A percentile compares a stretch with the other conserved stretches of the same genome.
phyloP scores from a whole-genome alignment of 2,113 vertebrate genomes.

The Albula goreensis region DNA sequence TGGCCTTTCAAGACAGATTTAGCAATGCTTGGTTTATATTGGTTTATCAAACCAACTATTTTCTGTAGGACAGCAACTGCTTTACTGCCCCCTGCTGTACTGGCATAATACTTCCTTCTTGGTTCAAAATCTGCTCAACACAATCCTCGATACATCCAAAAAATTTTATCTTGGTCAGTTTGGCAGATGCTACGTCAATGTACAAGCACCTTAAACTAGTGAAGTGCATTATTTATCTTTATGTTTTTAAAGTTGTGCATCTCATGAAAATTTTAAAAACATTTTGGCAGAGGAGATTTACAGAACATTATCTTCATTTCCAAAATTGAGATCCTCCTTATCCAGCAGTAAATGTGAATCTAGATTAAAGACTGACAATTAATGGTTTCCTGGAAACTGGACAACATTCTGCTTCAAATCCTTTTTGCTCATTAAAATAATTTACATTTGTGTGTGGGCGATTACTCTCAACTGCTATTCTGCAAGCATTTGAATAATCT shows the following conservation, averaged over 20 bases:
- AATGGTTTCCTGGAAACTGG: neutral
- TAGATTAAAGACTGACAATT: neutral
- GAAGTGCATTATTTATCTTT: too few species aligned
- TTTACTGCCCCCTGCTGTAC: neutral
- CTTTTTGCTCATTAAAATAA: neutral
- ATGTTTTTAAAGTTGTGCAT: neutral
- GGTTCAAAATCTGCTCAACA: neutral
- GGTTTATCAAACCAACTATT: too few species aligned
- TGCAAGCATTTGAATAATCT: neutral
- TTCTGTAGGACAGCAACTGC: neutral
- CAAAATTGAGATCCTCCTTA: neutral
- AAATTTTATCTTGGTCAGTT: neutral
- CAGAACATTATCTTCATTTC: neutral
- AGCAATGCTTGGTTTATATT: too few species aligned
- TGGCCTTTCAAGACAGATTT: too few species aligned
- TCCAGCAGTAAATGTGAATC: neutral
- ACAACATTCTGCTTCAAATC: neutral
- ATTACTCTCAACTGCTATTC: neutral
- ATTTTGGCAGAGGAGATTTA: neutral
- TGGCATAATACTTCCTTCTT: neutral
- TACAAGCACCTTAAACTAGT: too few species aligned
- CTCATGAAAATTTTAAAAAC: neutral
- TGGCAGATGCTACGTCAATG: neutral
- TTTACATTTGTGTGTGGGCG: constrained; percentile 1
- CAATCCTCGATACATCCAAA: neutral